Base-by-base conservation (phyloP, 2,888 invertebrate species). In the Coenonympha arcania region DNA sequence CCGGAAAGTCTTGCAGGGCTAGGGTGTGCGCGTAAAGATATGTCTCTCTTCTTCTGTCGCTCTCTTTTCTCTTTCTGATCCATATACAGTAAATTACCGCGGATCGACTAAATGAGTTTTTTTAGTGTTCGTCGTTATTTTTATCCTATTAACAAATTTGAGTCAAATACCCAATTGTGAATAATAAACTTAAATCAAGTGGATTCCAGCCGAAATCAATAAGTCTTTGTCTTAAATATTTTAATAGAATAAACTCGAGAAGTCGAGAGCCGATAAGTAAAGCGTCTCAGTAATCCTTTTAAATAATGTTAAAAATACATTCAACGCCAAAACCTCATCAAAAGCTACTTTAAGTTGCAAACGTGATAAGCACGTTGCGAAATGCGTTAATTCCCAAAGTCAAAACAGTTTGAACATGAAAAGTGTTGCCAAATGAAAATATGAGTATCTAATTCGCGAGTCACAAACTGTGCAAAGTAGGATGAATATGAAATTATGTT, bases 331-430 rank as follows among this genome's bases (percentile, higher is more conserved):
- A 43, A 43, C 43, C 30, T 33, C 44, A 52, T 54, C 54, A 48
- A 42, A 54, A 54, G 48, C 41, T 51, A 44, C 54, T 54, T 51
- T 48, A 41, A 48, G 33, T 51, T 33, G 39, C 44, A 46, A 49
- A 52, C 51, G 48, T 51, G 54, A 55, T 52, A 55, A 55, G 46
- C 48, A 46, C 46, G 46, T 55, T 48, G 36, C 48, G 13, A 28
- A 43, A 36, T 36, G 52, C 52, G 48, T 52, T 58, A 54, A 56
- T 53, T 53, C 42, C 30, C 18, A 28, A 53, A 56, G 45, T 56
- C 11, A 30, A 34, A 40, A 42, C 39, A 55, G 52, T 42, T 52
- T 55, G 28, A 55, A 54, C 48, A 46, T 52, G 48, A 52, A 54
- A 55, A 55, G 52, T 54, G 44, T 45, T 20, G 37, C 26, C 37